Evolutionary conservation across 2,797 vertebrate species (phyloP).

Genomic region (Myioborus miniatus): DNA sequence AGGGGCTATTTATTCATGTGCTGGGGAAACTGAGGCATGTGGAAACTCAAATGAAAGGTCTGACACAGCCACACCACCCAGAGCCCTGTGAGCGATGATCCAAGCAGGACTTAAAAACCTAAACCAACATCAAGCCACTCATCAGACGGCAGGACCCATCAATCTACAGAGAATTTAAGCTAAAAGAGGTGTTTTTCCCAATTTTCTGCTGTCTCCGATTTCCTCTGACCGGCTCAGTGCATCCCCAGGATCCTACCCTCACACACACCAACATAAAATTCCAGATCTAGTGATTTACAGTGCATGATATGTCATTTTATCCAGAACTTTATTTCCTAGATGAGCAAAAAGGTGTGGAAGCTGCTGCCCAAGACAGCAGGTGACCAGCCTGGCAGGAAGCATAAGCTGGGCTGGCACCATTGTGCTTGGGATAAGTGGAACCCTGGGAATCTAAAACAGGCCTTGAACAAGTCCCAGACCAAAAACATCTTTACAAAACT

Average conservation of each 20-base stretch:
- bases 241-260: not conserved
- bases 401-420: not conserved
- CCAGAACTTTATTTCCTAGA: not conserved
- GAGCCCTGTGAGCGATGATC: not conserved
- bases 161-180: not conserved
- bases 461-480: not conserved
- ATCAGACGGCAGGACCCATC: accelerated
- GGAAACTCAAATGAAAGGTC: not conserved
- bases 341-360: not conserved
- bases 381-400: not conserved
- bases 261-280: not conserved
- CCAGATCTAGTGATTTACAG: not conserved
- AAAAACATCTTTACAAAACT: not conserved
- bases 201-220: not conserved
- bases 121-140: not conserved
- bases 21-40: not conserved
- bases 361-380: not conserved
- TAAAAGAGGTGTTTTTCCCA: accelerated
- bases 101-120: not conserved
- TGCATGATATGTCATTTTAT: not conserved
- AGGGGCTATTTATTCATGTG: not conserved
- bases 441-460: not conserved
- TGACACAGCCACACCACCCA: not conserved
- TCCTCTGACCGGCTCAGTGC: not conserved
- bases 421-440: not conserved